Conservation (phyloP, 2,113 vertebrate genomes). For the Lagenorhynchus albirostris region DNA sequence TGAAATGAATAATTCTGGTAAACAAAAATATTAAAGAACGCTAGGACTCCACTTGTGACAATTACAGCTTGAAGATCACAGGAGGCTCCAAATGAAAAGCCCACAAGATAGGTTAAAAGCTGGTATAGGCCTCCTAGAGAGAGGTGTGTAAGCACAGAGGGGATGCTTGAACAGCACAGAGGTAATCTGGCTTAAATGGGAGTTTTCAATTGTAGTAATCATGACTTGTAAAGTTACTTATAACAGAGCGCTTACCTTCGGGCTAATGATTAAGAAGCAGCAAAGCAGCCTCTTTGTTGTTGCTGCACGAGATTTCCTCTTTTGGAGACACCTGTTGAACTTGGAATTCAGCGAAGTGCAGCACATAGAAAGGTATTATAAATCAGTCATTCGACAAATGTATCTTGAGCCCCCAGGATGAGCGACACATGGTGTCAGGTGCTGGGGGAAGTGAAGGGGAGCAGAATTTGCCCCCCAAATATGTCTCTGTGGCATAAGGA, state of each 20-base stretch:
- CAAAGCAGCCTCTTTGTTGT: neutral
- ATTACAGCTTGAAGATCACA: constrained; percentile 38
- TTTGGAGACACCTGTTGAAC: neutral
- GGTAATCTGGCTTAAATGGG: constrained; percentile 28
- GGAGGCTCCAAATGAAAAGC: constrained; percentile 45
- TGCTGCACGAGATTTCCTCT: neutral
- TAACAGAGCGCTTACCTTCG: neutral
- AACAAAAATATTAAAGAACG: constrained; percentile 55
- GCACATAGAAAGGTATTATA: neutral
- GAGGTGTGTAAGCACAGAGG: neutral
- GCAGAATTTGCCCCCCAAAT: neutral
- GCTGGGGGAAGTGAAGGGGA: neutral
- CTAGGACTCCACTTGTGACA: constrained; percentile 46
- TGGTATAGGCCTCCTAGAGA: neutral
- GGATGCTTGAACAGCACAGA: neutral
- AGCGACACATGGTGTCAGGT: neutral
- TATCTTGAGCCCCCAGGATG: neutral
- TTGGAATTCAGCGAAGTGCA: neutral
- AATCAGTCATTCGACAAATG: neutral
- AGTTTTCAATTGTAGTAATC: constrained; percentile 48
- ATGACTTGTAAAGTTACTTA: constrained; percentile 45
- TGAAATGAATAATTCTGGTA: constrained; percentile 35
- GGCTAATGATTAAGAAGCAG: constrained; percentile 44
- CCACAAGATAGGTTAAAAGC: constrained; percentile 26
- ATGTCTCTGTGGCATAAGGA: neutral